These are phyloP conservation scores for Gandaritis pyraliata DNA, from an alignment of 2,888 invertebrate genomes.

Conservation along the genomic window DNA sequence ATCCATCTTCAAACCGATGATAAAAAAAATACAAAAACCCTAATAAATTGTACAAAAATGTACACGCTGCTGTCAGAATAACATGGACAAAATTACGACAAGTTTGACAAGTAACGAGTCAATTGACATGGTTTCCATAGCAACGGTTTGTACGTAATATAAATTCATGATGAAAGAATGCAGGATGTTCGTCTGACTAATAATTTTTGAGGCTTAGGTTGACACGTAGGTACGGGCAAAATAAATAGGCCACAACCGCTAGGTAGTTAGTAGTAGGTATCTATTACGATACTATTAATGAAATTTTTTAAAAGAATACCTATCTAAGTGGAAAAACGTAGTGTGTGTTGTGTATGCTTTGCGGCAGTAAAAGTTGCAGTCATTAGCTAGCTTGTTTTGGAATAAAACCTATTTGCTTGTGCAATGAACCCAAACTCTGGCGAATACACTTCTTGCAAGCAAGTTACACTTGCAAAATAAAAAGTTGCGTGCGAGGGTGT, in stretches of 20 bases:
- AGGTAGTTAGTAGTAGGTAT: too few species aligned
- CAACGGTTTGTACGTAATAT: neutral
- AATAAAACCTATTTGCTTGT: conserved; percentile 8
- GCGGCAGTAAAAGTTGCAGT: neutral
- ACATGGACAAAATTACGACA: conserved; percentile 1
- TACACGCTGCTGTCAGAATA: conserved; percentile 4
- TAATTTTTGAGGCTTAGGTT: too few species aligned
- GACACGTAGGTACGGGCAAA: too few species aligned
- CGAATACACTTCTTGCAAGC: conserved; percentile 16
- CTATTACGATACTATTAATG: too few species aligned
- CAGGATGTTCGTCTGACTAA: neutral
- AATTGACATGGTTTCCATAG: conserved; percentile 14
- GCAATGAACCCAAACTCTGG: conserved; percentile 5
- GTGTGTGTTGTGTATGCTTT: too few species aligned
- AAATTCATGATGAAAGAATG: too few species aligned
- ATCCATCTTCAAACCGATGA: conserved; percentile 17
- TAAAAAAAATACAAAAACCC: conserved; percentile 11
- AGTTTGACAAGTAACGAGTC: neutral
- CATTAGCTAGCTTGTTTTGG: neutral
- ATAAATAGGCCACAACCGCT: too few species aligned
- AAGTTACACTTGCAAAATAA: neutral
- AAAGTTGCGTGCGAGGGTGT: neutral
- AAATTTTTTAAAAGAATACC: too few species aligned
- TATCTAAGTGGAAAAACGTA: too few species aligned
- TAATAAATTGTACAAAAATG: conserved; percentile 12